These are phyloP conservation scores for Drosophila serrata DNA, from an alignment of 1,140 invertebrate species.

Conservation along the genomic window DNA sequence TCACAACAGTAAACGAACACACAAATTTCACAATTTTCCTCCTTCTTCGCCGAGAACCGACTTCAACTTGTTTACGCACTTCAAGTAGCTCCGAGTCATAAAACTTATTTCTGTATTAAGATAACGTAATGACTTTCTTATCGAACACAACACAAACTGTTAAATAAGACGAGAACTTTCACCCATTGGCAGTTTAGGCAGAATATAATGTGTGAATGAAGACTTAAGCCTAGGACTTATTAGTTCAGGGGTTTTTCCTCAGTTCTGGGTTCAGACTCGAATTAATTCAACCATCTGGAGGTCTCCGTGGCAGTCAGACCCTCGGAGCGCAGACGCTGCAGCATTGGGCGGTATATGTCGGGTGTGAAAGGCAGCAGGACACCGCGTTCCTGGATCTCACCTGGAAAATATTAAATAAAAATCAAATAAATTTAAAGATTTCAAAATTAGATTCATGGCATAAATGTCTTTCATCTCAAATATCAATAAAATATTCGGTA, in stretches of 20 bases:
- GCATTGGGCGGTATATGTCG: constrained; percentile 96
- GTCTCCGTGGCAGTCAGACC: constrained; percentile 93
- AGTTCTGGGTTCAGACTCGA: constrained; percentile 26
- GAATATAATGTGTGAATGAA: constrained; percentile 14
- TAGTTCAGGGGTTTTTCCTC: background rate
- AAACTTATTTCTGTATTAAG: constrained; percentile 46
- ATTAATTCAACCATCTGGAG: constrained; percentile 73
- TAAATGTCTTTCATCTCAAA: no score
- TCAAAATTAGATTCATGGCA: no score
- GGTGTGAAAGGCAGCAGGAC: constrained; percentile 95
- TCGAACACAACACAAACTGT: constrained; percentile 25
- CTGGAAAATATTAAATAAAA: constrained; percentile 86
- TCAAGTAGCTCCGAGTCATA: constrained; percentile 42
- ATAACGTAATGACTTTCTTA: constrained; percentile 45
- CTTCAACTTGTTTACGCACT: constrained; percentile 28
- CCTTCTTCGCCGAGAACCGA: constrained; percentile 2
- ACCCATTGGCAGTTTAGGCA: constrained; percentile 6
- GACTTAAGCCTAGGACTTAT: constrained; percentile 27
- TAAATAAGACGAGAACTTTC: constrained; percentile 13
- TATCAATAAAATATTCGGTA: no score
- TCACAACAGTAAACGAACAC: constrained; percentile 11
- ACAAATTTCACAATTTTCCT: constrained; percentile 21
- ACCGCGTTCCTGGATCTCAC: constrained; percentile 98
- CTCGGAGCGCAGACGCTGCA: constrained; percentile 93
- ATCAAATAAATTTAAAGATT: background rate